phyloP scores from a whole-genome alignment of 2,797 vertebrate species.

The Coregonus sp. region DNA sequence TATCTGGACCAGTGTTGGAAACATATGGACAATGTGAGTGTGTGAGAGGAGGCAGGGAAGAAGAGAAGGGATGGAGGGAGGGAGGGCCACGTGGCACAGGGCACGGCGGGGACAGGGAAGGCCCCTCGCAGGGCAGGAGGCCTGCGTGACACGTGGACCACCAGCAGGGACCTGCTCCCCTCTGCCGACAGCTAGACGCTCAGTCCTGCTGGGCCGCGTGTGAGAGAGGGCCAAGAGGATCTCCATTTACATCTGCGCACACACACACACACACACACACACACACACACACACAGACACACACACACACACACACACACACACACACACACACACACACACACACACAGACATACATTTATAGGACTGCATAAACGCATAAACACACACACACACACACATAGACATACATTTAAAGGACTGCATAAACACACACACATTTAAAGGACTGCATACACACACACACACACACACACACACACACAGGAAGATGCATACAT shows the following conservation, averaged over 20 bases:
- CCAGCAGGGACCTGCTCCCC: not conserved
- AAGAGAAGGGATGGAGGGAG: no score
- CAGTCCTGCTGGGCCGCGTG: not conserved
- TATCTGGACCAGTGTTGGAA: constrained; percentile 97
- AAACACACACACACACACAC: not conserved
- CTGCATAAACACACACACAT: constrained; percentile 9
- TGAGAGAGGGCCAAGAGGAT: not conserved
- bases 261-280: not conserved
- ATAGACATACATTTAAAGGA: not conserved
- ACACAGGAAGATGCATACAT: no score
- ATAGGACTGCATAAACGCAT: not conserved
- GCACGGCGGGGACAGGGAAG: not conserved
- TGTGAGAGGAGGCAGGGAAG: constrained; percentile 3
- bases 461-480: constrained; percentile 14
- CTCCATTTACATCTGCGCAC: constrained; percentile 11
- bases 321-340: no score
- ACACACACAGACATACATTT: no score
- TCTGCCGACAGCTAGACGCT: not conserved
- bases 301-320: no score
- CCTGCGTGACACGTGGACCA: constrained; percentile 11
- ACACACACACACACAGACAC: no score
- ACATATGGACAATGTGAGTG: constrained; percentile 98
- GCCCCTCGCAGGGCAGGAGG: not conserved
- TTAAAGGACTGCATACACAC: not conserved
- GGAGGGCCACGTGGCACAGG: not conserved